Conservation (phyloP, 1,140 invertebrate genomes). For the Calosoma granatense region DNA sequence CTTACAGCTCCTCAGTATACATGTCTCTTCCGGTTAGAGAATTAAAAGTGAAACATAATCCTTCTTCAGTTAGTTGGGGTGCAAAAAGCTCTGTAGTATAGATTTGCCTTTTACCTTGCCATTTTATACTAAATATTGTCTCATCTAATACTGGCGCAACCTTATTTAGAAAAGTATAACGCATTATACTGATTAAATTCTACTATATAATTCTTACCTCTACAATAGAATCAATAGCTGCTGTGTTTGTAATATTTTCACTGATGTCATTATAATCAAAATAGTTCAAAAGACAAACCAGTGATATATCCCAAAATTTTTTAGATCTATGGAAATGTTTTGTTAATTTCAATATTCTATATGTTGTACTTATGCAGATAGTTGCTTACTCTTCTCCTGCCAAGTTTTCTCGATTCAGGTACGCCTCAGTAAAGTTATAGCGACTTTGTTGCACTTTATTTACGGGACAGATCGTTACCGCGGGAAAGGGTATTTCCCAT, state of each 20-base stretch:
- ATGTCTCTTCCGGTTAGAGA: neutral
- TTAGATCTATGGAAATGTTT: neutral
- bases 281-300: neutral
- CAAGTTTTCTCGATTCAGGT: neutral
- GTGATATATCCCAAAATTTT: constrained; percentile 1
- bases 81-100: neutral
- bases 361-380: neutral
- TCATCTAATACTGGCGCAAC: neutral
- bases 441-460: neutral
- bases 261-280: neutral
- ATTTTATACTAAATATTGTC: neutral
- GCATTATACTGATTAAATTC: neutral
- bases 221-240: neutral
- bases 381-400: neutral
- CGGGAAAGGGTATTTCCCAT: constrained; percentile 3
- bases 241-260: neutral
- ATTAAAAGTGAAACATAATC: neutral
- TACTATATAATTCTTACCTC: neutral
- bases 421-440: neutral
- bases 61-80: neutral
- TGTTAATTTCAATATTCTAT: neutral
- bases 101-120: neutral
- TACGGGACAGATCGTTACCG: neutral
- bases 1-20: neutral
- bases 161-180: neutral